These are phyloP conservation scores for Sinopyrophorus schimmeli DNA, from an alignment of 2,888 invertebrate species.

Conservation along the genomic window DNA sequence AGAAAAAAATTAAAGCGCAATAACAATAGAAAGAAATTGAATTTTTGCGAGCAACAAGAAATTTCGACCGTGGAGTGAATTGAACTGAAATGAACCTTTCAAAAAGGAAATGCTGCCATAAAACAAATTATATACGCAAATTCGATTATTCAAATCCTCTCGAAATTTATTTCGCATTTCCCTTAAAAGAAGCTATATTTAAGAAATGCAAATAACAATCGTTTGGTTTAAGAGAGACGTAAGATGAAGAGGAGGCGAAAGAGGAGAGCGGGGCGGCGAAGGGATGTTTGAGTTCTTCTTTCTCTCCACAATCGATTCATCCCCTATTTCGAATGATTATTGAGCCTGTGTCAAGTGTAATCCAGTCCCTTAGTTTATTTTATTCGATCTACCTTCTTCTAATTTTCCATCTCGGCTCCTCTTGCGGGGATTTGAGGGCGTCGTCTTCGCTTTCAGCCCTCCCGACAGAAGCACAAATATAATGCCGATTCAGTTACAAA, in stretches of 20 bases:
- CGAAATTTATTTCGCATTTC: conserved; percentile 50
- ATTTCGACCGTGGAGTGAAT: conserved; percentile 29
- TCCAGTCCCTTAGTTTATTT: conserved; percentile 44
- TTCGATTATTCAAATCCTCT: conserved; percentile 51
- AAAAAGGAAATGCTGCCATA: conserved; percentile 41
- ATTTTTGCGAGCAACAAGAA: conserved; percentile 26
- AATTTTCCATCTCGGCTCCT: conserved; percentile 26
- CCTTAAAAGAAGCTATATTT: conserved; percentile 45
- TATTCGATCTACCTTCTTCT: conserved; percentile 34
- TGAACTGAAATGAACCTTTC: conserved; percentile 40
- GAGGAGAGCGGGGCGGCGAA: no score
- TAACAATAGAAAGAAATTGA: conserved; percentile 20
- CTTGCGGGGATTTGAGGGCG: conserved; percentile 7
- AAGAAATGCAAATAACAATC: conserved; percentile 49
- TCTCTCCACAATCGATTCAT: conserved; percentile 41
- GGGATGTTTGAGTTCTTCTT: conserved; percentile 38
- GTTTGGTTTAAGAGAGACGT: conserved; percentile 34
- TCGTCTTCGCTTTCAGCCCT: conserved; percentile 25
- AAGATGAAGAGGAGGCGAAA: no score
- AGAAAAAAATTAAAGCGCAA: conserved; percentile 15
- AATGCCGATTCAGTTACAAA: conserved; percentile 45
- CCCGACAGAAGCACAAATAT: conserved; percentile 36
- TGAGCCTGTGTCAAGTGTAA: conserved; percentile 48
- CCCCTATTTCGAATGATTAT: conserved; percentile 45
- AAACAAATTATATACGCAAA: conserved; percentile 51